These are phyloP conservation scores for Heterochromis multidens DNA, from an alignment of 2,113 vertebrate species.

Conservation along the genomic window DNA sequence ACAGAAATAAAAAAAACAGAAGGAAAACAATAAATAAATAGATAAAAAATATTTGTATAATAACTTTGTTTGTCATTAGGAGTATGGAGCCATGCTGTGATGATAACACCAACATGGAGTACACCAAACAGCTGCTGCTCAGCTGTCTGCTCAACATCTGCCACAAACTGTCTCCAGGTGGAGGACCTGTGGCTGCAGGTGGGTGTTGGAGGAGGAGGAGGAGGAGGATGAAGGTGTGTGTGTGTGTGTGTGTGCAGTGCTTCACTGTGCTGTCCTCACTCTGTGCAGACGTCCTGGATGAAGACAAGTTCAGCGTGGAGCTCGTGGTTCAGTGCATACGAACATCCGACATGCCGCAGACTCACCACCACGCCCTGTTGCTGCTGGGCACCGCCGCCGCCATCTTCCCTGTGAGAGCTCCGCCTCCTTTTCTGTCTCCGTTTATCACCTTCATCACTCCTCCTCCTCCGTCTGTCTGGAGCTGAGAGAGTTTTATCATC, in stretches of 20 bases:
- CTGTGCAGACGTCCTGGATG: constrained; percentile 81
- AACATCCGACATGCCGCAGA: constrained; percentile 89
- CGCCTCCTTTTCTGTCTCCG: neutral
- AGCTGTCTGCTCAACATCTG: constrained; percentile 87
- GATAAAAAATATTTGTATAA: too few relatives aligned
- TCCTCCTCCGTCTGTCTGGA: neutral
- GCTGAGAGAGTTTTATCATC: neutral
- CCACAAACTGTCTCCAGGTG: constrained; percentile 81
- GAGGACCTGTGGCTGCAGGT: constrained; percentile 28
- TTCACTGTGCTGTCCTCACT: neutral
- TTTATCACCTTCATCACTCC: neutral
- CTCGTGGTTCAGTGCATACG: constrained; percentile 93
- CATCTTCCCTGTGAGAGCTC: constrained; percentile 87
- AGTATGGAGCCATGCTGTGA: constrained; percentile 77
- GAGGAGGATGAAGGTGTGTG: neutral
- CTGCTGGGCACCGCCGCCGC: constrained; percentile 85
- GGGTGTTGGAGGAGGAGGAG: accelerated
- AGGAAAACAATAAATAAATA: neutral
- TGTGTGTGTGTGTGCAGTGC: neutral
- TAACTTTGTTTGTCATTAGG: constrained; percentile 58
- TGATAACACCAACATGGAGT: constrained; percentile 84
- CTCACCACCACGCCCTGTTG: constrained; percentile 92
- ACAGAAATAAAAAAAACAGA: accelerated
- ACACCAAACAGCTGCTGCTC: constrained; percentile 93
- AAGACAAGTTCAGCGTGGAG: constrained; percentile 95